phyloP scores from a whole-genome alignment of 37 sponge, comb jelly and placozoan genomes.

The Oopsacas minuta region DNA sequence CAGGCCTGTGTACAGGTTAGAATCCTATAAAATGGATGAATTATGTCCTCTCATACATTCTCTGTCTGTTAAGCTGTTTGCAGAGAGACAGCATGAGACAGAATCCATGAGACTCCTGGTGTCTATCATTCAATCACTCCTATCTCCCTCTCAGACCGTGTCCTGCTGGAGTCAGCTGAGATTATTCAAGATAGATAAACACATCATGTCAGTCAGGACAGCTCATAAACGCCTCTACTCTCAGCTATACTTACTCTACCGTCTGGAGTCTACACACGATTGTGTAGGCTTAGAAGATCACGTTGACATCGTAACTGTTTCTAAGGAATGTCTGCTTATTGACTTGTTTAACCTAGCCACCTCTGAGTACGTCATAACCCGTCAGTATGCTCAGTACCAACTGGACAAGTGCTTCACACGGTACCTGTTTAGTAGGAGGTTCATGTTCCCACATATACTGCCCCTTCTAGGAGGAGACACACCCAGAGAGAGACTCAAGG shows the following conservation, averaged over 20 bases:
- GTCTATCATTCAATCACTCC: neutral
- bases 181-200: neutral
- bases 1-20: neutral
- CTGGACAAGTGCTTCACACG: slow-evolving; percentile 3
- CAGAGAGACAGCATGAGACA: slow-evolving; percentile 12
- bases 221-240: neutral
- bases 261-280: slow-evolving; percentile 1
- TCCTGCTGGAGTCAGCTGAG: neutral
- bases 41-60: neutral
- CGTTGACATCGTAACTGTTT: neutral
- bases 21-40: neutral
- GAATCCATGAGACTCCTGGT: neutral
- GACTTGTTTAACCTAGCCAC: neutral
- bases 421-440: neutral
- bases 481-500: neutral
- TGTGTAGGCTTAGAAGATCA: neutral
- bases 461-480: neutral
- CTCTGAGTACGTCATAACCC: slow-evolving; percentile 10
- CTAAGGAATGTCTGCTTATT: neutral
- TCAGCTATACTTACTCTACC: neutral
- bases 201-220: neutral
- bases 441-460: neutral
- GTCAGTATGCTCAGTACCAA: neutral
- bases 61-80: neutral
- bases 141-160: neutral